Evolutionary conservation across 2,113 vertebrate species (phyloP), one percentile per base, ranked within the genome.

Genomic region (Mesembrinibis cayennensis): DNA sequence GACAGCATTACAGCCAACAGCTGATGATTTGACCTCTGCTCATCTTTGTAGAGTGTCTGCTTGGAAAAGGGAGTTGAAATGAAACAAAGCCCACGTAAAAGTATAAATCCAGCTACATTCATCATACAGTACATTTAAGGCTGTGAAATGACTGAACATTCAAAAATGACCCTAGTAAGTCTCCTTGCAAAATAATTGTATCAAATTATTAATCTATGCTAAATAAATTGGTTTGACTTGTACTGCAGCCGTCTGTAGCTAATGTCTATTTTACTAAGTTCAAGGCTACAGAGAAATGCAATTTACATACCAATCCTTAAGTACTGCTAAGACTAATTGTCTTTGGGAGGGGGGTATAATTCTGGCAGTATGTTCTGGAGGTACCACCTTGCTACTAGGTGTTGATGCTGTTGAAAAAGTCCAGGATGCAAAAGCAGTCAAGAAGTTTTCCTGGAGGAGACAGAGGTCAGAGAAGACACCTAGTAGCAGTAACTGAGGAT

Each of bases 11-110:
- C 12, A 93, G 80, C 50, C 73, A 93, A 92, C 87, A 95, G 78
- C 79, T 82, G 90, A 92, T 30, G 34, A 86, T 91, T 77, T 96
- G 96, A 97, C 97, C 91, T 95, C 91, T 83, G 34, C 56, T 96
- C 67, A 69, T 77, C 87, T 94, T 94, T 58, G 55, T 53, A 76
- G 76, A 82, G 27, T 44, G 30, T 81, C 47, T 87, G 59, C 42
- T 89, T 67, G 52, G 79, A 80, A 95, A 82, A 70, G 26, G 10
- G 55, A 90, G 36, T 32, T 87, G 69, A 94, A 97, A 94, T 89
- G 53, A 92, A 93, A 79, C 63, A 92, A 95, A 69, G 38, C 44
- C 36, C 15, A 70, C 27, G 94, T 90, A 34, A 89, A 91, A 96
- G 49, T 72, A 36, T 58, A 91, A 90, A 74, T 69, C 21, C 58